Evolutionary conservation across 2,888 invertebrate genomes (phyloP).

Genomic region (Stenurella melanura): DNA sequence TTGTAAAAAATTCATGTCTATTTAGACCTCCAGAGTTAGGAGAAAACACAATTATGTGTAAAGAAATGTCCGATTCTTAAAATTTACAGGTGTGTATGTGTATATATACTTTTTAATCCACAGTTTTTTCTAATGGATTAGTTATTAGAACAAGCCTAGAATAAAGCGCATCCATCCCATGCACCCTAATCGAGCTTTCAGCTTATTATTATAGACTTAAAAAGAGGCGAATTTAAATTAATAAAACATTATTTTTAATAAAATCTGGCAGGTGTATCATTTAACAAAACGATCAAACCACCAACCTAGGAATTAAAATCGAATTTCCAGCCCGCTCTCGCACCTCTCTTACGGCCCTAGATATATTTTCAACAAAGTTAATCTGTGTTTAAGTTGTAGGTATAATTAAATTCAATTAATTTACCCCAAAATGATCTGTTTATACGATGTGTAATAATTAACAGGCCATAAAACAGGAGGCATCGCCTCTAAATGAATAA

Average conservation of each 20-base stretch:
- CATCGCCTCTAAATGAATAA: conserved; percentile 42
- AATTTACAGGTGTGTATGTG: no score
- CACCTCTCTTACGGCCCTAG: conserved; percentile 12
- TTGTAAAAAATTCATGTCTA: no score
- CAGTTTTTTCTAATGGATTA: no score
- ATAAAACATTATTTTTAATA: conserved; percentile 12
- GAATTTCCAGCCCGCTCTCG: conserved; percentile 12
- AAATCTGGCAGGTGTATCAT: conserved; percentile 29
- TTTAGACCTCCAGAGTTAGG: no score
- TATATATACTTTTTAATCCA: no score
- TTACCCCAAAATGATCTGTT: conserved; percentile 47
- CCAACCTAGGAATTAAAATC: conserved; percentile 31
- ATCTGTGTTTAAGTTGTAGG: conserved; percentile 32
- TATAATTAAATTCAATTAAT: conserved; percentile 54
- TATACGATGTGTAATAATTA: conserved; percentile 51
- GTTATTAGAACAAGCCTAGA: no score
- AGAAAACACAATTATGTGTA: no score
- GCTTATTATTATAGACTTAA: not conserved
- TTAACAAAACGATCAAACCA: conserved; percentile 14
- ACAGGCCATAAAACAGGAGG: conserved; percentile 45
- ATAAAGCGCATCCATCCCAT: no score
- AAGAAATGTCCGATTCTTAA: no score
- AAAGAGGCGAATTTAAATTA: conserved; percentile 8
- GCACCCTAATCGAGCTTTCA: no score
- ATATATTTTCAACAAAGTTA: conserved; percentile 29